Evolutionary conservation across 2,113 vertebrate genomes (phyloP), one percentile per base, ranked within the genome.

Genomic region (Pseudois nayaur): DNA sequence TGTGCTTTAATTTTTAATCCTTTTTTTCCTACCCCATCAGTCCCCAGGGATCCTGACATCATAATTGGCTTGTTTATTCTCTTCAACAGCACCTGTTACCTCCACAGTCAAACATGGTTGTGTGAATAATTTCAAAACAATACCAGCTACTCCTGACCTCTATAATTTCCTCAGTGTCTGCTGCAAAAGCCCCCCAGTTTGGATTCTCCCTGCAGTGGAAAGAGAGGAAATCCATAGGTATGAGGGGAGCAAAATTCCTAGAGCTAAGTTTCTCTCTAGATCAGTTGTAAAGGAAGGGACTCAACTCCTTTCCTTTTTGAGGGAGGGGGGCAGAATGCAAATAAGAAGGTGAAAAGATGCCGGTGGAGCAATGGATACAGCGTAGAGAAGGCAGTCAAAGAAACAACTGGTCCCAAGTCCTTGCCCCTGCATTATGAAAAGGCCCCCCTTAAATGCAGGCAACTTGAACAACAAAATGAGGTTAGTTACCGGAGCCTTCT

Each of bases 91-190:
- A 93, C 71, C 81, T 95, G 86, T 92, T 95, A 94, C 83, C 83
- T 89, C 84, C 43, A 97, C 9, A 27, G 50, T 33, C 87, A 96
- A 92, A 94, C 36, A 25, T 10, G 6, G 23, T 60, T 60, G 52
- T 88, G 48, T 50, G 74, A 95, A 81, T 94, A 91, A 88, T 96
- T 96, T 94, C 92, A 87, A 96, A 96, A 87, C 45, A 94, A 52
- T 78, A 88, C 52, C 84, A 96, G 48, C 67, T 82, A 86, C 81
- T 90, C 17, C 36, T 89, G 64, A 90, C 54, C 76, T 81, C 94
- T 71, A 85, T 45, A 96, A 96, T 78, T 88, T 90, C 13, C 27
- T 62, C 60, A 96, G n/a, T 36, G 25, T 43, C 88, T 90, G 33
- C 31, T 40, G 45, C 60, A 97, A 88, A 95, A 86, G 54, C 5